These are phyloP conservation scores for Epirrita christyi DNA, from an alignment of 2,888 invertebrate species.

Conservation along the genomic window DNA sequence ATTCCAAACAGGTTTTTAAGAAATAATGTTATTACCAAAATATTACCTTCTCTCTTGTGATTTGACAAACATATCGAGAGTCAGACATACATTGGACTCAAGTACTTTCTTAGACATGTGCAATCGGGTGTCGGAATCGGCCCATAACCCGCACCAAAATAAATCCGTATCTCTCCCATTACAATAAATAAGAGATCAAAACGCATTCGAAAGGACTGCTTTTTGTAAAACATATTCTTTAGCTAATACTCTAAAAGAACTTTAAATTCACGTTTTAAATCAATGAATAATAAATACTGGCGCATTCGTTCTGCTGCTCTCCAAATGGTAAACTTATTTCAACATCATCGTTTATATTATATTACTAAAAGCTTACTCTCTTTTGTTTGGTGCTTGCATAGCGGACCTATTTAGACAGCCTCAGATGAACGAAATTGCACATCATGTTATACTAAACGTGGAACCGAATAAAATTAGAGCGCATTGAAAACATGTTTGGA, in stretches of 20 bases:
- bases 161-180: slow-evolving; percentile 25
- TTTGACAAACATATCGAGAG: not conserved
- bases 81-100: slow-evolving; percentile 7
- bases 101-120: slow-evolving; percentile 17
- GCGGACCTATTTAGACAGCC: slow-evolving; percentile 64
- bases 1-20: slow-evolving; percentile 17
- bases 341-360: slow-evolving; percentile 53
- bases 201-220: slow-evolving; percentile 38
- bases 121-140: slow-evolving; percentile 3
- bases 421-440: slow-evolving; percentile 69
- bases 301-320: slow-evolving; percentile 45
- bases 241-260: slow-evolving; percentile 34
- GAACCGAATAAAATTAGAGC: slow-evolving; percentile 67
- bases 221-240: slow-evolving; percentile 36
- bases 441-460: slow-evolving; percentile 63
- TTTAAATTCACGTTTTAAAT: slow-evolving; percentile 44
- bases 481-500: slow-evolving; percentile 64
- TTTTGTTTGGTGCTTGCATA: slow-evolving; percentile 66
- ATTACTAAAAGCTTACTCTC: slow-evolving; percentile 55
- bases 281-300: slow-evolving; percentile 49
- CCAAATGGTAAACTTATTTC: slow-evolving; percentile 54
- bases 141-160: slow-evolving; percentile 18
- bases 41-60: not conserved
- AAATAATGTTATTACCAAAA: slow-evolving; percentile 1
- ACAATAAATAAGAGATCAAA: slow-evolving; percentile 38